phyloP scores from a whole-genome alignment of 2,888 invertebrate genomes.

The Lingula anatina region DNA sequence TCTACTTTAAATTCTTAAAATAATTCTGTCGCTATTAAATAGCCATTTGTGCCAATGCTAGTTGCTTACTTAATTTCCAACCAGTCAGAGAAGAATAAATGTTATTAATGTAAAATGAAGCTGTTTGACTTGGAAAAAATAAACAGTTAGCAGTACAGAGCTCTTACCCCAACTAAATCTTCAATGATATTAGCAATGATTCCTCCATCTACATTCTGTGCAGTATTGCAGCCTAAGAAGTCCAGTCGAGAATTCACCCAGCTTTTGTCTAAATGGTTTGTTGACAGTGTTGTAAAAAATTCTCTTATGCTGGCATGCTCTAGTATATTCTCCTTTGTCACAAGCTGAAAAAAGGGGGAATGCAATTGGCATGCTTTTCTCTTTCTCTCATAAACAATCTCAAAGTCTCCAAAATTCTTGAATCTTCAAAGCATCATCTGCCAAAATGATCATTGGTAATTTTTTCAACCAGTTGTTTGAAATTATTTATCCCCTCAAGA shows the following conservation, averaged over 20 bases:
- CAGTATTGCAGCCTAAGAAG: slow-evolving; percentile 36
- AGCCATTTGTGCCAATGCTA: too few relatives aligned
- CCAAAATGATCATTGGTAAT: too few relatives aligned
- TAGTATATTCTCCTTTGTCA: slow-evolving; percentile 33
- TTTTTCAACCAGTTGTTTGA: too few relatives aligned
- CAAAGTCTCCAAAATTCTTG: too few relatives aligned
- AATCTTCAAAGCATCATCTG: too few relatives aligned
- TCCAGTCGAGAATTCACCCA: slow-evolving; percentile 27
- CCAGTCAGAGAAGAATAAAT: too few relatives aligned
- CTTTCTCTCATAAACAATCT: too few relatives aligned
- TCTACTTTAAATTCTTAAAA: too few relatives aligned
- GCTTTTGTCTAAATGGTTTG: slow-evolving; percentile 28
- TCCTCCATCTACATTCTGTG: slow-evolving; percentile 25
- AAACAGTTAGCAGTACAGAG: neutral
- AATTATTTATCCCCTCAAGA: too few relatives aligned
- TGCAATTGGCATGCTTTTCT: slow-evolving; percentile 9
- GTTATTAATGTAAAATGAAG: too few relatives aligned
- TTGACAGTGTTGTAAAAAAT: slow-evolving; percentile 39
- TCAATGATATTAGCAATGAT: slow-evolving; percentile 31
- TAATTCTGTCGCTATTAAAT: too few relatives aligned
- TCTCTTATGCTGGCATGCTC: slow-evolving; percentile 34
- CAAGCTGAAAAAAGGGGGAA: slow-evolving; percentile 22
- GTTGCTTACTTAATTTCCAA: too few relatives aligned
- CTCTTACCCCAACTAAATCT: slow-evolving; percentile 23
- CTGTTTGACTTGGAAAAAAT: neutral